A percentile compares a stretch with the other conserved stretches of the same genome.
Conservation (phyloP, 1,140 invertebrate genomes). For the Drosophila arizonae region DNA sequence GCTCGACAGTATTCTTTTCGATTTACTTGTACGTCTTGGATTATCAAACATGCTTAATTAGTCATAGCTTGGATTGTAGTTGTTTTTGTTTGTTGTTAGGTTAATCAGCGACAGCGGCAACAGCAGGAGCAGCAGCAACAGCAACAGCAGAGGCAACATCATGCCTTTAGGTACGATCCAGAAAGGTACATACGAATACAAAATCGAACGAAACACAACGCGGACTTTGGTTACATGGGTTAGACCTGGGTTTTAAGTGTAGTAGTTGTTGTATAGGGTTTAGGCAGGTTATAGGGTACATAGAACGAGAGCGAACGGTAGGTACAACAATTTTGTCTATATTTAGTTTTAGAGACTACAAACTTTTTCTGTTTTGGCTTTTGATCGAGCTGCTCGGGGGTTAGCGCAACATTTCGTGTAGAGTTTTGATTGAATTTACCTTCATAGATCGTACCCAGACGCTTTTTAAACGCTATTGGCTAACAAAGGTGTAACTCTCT, state of each 20-base stretch:
- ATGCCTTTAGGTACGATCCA: slow-evolving; percentile 83
- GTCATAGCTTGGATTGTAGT: slow-evolving; percentile 46
- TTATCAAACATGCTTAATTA: slow-evolving; percentile 63
- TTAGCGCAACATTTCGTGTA: slow-evolving; percentile 74
- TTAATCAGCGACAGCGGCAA: slow-evolving; percentile 58
- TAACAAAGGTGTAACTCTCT: slow-evolving; percentile 54
- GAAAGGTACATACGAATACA: slow-evolving; percentile 68
- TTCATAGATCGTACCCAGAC: slow-evolving; percentile 82
- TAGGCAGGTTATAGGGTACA: slow-evolving; percentile 3
- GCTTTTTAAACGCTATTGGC: slow-evolving; percentile 51
- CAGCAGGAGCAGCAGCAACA: neutral
- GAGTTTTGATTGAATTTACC: slow-evolving; percentile 76
- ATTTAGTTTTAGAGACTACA: slow-evolving; percentile 69
- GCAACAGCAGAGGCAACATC: slow-evolving; percentile 22
- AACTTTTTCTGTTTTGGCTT: slow-evolving; percentile 53
- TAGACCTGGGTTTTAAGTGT: slow-evolving; percentile 43
- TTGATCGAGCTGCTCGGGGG: slow-evolving; percentile 65
- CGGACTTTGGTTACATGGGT: slow-evolving; percentile 30
- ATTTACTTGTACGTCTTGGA: neutral
- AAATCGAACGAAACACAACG: slow-evolving; percentile 50
- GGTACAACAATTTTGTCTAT: slow-evolving; percentile 51
- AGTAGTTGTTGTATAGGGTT: neutral
- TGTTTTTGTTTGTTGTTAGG: slow-evolving; percentile 24
- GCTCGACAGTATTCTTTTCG: neutral
- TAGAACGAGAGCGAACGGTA: slow-evolving; percentile 36